A percentile compares a stretch with the other conserved stretches of the same genome.
Conservation (phyloP, 1,140 invertebrate species). For the Drosophila oshimai region DNA sequence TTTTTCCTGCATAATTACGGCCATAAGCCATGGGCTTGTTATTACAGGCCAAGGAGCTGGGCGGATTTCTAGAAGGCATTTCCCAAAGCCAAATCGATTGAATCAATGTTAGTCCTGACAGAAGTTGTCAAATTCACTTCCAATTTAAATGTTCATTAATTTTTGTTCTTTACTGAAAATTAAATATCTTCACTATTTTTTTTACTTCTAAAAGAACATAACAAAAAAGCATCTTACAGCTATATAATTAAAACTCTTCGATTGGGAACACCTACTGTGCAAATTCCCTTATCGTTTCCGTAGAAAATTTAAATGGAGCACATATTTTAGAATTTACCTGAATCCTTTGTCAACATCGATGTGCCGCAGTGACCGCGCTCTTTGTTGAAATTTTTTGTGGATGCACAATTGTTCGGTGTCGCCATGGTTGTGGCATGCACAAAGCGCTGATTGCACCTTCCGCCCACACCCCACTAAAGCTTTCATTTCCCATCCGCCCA, state of each 20-base stretch:
- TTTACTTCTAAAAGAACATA: too few relatives aligned
- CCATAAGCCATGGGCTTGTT: constrained; percentile 35
- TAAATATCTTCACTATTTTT: not conserved
- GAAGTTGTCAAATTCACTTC: too few relatives aligned
- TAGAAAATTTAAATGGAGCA: constrained; percentile 3
- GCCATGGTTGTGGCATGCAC: constrained; percentile 46
- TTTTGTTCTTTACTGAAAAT: not conserved
- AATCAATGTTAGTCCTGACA: constrained; percentile 11
- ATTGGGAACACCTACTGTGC: not conserved
- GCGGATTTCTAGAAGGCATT: not conserved
- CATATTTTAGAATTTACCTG: constrained; percentile 43
- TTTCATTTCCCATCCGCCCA: constrained; percentile 3
- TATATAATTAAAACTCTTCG: too few relatives aligned
- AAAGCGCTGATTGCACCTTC: constrained; percentile 63
- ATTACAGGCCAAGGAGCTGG: constrained; percentile 46
- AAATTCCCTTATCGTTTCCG: not conserved
- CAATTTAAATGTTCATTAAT: not conserved
- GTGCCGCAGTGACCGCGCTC: constrained; percentile 13
- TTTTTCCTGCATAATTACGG: constrained; percentile 52
- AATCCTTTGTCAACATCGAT: constrained; percentile 37
- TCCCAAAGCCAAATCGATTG: constrained; percentile 32
- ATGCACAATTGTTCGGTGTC: constrained; percentile 39
- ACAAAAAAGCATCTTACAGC: too few relatives aligned
- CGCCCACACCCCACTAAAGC: constrained; percentile 17
- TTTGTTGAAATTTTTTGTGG: constrained; percentile 23